Conservation (phyloP, 2,113 vertebrate genomes). For the Epinephelus cyanopodus region DNA sequence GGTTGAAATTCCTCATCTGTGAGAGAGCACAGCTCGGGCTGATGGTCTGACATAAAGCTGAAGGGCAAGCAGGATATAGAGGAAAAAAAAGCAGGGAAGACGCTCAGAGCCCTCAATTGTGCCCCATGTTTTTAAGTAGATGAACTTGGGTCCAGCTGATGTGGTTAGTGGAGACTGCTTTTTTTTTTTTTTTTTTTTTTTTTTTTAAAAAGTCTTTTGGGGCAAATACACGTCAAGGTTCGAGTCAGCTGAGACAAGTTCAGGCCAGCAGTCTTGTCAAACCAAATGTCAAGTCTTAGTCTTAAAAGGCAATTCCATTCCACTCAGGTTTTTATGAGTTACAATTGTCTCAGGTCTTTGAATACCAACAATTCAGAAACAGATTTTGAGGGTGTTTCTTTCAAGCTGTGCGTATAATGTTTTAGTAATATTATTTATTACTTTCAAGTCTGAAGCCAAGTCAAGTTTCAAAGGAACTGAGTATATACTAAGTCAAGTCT, state of each 20-base stretch:
- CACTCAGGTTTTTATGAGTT: neutral
- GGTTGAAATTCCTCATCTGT: slow-evolving; percentile 57
- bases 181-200: no score
- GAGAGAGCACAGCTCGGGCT: neutral
- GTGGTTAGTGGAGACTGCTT: slow-evolving; percentile 4
- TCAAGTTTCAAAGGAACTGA: neutral
- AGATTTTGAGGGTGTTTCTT: neutral
- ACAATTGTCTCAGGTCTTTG: neutral
- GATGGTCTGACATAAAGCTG: slow-evolving; percentile 3
- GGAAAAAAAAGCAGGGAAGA: neutral
- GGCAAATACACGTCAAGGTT: neutral
- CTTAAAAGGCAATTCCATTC: neutral
- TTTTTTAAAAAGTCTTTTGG: neutral
- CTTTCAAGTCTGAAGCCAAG: no score
- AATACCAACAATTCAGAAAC: neutral
- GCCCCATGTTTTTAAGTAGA: slow-evolving; percentile 11
- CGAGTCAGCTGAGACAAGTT: neutral
- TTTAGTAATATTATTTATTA: neutral
- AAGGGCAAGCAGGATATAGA: neutral
- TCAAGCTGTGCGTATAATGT: neutral
- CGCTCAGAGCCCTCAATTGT: slow-evolving; percentile 16
- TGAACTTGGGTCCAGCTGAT: neutral
- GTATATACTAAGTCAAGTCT: neutral
- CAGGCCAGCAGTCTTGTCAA: neutral
- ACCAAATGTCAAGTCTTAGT: neutral